Conservation (phyloP, 2,888 invertebrate genomes). For the Polyommatus iphigenia region DNA sequence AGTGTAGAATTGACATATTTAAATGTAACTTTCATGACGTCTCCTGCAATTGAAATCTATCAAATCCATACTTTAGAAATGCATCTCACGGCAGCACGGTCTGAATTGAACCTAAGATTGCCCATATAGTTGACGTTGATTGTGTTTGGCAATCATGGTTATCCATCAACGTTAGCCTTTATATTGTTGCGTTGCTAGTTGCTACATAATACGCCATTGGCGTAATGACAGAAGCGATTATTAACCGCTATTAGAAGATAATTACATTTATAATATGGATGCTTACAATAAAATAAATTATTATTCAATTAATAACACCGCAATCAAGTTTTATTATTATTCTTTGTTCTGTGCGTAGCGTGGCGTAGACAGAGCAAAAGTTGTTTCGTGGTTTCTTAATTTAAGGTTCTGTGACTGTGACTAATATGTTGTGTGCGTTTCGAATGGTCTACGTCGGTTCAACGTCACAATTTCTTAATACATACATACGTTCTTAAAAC, state of each 20-base stretch:
- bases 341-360: not conserved
- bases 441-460: not conserved
- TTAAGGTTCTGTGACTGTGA: not conserved
- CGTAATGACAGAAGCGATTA: conserved; percentile 12
- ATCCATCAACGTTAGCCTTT: not conserved
- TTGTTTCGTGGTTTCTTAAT: too few relatives aligned
- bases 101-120: too few relatives aligned
- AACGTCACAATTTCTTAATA: not conserved
- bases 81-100: too few relatives aligned
- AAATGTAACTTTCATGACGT: too few relatives aligned
- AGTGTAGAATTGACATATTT: too few relatives aligned
- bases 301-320: not conserved
- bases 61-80: too few relatives aligned
- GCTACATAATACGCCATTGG: not conserved
- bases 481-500: not conserved
- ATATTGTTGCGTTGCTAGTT: not conserved
- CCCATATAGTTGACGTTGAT: too few relatives aligned
- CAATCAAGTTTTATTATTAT: conserved; percentile 4
- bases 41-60: too few relatives aligned
- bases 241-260: not conserved
- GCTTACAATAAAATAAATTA: conserved; percentile 10
- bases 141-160: not conserved
- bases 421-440: not conserved
- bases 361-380: too few relatives aligned
- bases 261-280: not conserved